Evolutionary conservation across 2,113 vertebrate genomes (phyloP), one percentile per base, ranked within the genome.

Genomic region (Prunella fulvescens): DNA sequence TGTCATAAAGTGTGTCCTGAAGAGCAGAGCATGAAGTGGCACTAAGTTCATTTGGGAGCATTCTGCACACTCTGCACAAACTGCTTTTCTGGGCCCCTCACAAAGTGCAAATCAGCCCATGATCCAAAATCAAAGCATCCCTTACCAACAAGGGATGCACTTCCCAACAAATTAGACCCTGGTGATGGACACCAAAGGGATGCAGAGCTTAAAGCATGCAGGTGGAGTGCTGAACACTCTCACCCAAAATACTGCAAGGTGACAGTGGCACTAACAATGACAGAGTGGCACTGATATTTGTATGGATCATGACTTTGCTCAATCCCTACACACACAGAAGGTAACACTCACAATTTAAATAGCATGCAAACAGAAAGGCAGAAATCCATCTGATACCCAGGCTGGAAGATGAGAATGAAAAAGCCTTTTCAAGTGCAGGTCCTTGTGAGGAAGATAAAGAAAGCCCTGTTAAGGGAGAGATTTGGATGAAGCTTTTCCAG

Each of bases 401-500:
- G 58, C 73, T 86, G 50, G 45, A 85, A 62, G 77, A 92, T 51
- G 64, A 79, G 64, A 84, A 80, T 28, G 66, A 79, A 95, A 95
- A 84, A 88, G 29, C 47, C 35, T 93, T 95, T 92, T 95, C 58
- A 82, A 77, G 54, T 62, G 64, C 19, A 69, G 51, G 69, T 50
- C 69, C 87, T 94, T 86, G 58, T 57, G 57, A 94, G 81, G 45
- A 61, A 93, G 73, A 87, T 91, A 93, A 93, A 93, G 81, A 29
- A 92, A 95, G 33, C n/a, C 50, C 78, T 87, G 78, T 58, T 90
- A 82, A 85, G 58, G 76, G 58, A 94, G 45, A 91, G 66, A 87
- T 88, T 95, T 91, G 85, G 91, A 85, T 71, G 67, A 94, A 94
- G 78, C 74, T 88, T 92, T 93, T 90, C 67, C 66, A 96, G 67